Evolutionary conservation across 2,888 invertebrate genomes (phyloP), one percentile per base, ranked within the genome.

Genomic region (Lithosia quadra): DNA sequence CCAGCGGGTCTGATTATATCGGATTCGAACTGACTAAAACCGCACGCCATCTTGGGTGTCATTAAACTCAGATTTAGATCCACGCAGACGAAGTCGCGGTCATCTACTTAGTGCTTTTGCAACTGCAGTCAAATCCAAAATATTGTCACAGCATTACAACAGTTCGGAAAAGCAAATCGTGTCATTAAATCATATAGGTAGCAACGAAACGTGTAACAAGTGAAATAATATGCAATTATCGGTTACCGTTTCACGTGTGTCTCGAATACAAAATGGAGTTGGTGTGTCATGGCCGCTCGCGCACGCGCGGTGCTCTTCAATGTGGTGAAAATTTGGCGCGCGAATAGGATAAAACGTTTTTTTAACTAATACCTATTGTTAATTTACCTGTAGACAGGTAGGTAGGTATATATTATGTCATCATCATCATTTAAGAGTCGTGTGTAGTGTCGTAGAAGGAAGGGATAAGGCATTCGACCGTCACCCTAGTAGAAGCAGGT

Each of bases 221-320:
- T 79, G 75, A 81, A 83, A 85, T 86, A 84, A 85, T 86, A 83
- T 87, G 86, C 86, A 85, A 89, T 85, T 83, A 83, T 83, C 71
- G 78, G 83, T 79, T 75, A 77, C 77, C 63, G 77, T 72, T 72
- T 72, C 78, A 73, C 68, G 69, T 73, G 71, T 53, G 79, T 67
- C 61, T 68, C 63, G 90, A 86, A 90, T 90, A 83, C 84, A 81
- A 90, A 90, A 34, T 83, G 77, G 77, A 75, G 56, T 28, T 67
- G 73, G 83, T 87, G 87, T 88, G 87, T 88, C 89, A 90, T 83
- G 89, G 90, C 85, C 89, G 88, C 73, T 39, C 24, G 75, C 77
- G 82, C 74, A 79, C 82, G 83, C 83, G 82, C 67, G 1, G n/a
- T 67, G 82, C 67, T 82, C 81, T 69, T 57, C 76, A 84, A 85